Conservation (phyloP, 2,888 invertebrate species). For the Euplagia quadripunctaria region DNA sequence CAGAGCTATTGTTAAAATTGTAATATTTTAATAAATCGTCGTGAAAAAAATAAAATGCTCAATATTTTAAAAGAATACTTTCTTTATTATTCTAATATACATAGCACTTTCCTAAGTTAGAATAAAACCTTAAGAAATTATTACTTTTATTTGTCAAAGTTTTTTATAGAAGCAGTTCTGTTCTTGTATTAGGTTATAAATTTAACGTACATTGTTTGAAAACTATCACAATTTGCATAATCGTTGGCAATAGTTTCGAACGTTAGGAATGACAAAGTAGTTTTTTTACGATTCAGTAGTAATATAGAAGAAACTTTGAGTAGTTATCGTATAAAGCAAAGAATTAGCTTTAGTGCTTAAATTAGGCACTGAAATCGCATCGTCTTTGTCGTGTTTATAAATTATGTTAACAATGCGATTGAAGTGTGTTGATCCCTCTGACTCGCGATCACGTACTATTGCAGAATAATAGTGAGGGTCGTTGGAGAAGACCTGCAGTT, state of each 20-base stretch:
- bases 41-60: too few relatives aligned
- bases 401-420: not conserved
- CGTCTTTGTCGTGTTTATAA: not conserved
- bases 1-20: not conserved
- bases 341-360: not conserved
- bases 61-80: not conserved
- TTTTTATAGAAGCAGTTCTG: not conserved
- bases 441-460: not conserved
- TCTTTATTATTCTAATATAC: not conserved
- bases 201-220: constrained; percentile 1
- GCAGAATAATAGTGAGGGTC: not conserved
- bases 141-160: not conserved
- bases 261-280: not conserved
- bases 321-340: not conserved
- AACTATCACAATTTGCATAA: constrained; percentile 1
- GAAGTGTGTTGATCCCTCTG: not conserved
- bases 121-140: not conserved
- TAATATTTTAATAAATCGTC: too few relatives aligned
- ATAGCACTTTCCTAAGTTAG: not conserved
- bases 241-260: not conserved
- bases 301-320: not conserved
- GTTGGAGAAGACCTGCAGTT: not conserved
- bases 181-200: not conserved
- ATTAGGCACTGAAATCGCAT: not conserved
- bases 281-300: not conserved